phyloP scores from a whole-genome alignment of 2,888 invertebrate genomes.

The Taphrorychus bicolor region DNA sequence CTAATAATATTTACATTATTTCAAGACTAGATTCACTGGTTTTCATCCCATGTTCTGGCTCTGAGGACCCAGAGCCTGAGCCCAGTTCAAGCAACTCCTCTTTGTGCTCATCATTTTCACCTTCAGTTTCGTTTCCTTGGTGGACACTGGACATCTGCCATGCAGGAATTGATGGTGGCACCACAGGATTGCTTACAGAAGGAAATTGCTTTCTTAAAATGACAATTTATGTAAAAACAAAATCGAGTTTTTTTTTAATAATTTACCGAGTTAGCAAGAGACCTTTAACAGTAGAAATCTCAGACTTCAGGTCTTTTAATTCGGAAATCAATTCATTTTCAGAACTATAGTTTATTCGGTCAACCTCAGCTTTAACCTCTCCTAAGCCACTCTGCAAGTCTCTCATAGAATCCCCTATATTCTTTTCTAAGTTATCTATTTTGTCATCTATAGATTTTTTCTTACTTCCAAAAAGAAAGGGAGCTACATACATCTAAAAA shows the following conservation, averaged over 20 bases:
- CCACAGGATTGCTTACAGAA: constrained; percentile 67
- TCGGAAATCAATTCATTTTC: constrained; percentile 65
- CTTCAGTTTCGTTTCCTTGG: constrained; percentile 58
- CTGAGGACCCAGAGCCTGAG: constrained; percentile 70
- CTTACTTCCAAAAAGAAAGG: constrained; percentile 72
- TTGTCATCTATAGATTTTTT: constrained; percentile 72
- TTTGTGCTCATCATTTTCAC: constrained; percentile 63
- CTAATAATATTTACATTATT: constrained; percentile 71
- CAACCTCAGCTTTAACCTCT: constrained; percentile 71
- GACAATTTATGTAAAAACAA: neutral
- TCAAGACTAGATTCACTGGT: constrained; percentile 79
- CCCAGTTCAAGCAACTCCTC: constrained; percentile 61
- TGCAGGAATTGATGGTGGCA: constrained; percentile 77
- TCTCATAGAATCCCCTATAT: constrained; percentile 66
- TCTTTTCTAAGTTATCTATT: constrained; percentile 72
- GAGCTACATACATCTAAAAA: constrained; percentile 68
- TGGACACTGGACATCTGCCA: constrained; percentile 78
- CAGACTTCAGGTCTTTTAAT: constrained; percentile 71
- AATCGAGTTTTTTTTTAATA: neutral
- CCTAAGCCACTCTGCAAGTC: constrained; percentile 71
- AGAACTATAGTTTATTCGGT: constrained; percentile 60
- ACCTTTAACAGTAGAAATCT: constrained; percentile 76
- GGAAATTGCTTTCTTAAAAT: constrained; percentile 78
- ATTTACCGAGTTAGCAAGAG: constrained; percentile 72
- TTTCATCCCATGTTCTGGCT: constrained; percentile 76